Percentiles rank a stretch among this genome's conserved stretches.
These are phyloP conservation scores for Sus cebifrons DNA, from an alignment of 2,797 vertebrate species.

Conservation along the genomic window DNA sequence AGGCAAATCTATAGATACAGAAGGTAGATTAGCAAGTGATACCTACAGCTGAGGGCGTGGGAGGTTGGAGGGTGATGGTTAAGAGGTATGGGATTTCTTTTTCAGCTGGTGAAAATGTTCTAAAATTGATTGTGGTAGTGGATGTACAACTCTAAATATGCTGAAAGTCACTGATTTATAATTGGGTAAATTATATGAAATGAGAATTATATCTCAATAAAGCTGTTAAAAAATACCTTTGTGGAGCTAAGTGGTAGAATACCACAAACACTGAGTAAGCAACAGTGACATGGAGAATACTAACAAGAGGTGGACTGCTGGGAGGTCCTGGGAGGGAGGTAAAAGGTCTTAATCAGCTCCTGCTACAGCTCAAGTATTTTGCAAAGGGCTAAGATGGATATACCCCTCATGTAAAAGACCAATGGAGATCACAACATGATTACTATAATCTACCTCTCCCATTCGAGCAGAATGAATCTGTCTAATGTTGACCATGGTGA, in stretches of 20 bases:
- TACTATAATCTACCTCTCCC: background rate
- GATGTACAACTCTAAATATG: background rate
- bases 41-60: background rate
- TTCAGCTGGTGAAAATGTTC: background rate
- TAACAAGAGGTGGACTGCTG: background rate
- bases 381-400: background rate
- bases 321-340: background rate
- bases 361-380: background rate
- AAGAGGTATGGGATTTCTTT: background rate
- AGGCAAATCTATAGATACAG: slow-evolving; percentile 19
- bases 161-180: background rate
- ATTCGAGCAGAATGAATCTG: slow-evolving; percentile 6
- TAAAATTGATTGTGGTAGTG: slow-evolving; percentile 35
- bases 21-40: background rate
- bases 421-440: background rate
- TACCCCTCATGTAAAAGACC: background rate
- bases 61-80: background rate
- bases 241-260: background rate
- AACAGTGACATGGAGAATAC: background rate
- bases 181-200: background rate
- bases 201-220: background rate
- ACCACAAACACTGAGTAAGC: background rate
- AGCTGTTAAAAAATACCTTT: background rate
- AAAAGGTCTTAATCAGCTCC: background rate
- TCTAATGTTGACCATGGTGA: background rate